Conservation (phyloP, 2,113 vertebrate species). For the Gadus chalcogrammus region DNA sequence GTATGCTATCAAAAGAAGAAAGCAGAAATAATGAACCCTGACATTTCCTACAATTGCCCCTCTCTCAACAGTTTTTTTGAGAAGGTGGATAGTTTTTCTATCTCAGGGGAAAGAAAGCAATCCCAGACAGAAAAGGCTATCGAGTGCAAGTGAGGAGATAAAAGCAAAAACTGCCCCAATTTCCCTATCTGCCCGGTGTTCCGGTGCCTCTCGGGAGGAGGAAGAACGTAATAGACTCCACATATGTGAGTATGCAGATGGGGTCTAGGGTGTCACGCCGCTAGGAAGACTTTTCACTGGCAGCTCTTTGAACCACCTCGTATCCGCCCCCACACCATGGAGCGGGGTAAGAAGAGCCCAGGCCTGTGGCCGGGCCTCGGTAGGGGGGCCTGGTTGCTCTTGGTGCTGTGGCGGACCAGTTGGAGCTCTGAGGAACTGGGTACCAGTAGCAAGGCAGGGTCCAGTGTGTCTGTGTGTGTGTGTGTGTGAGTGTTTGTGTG, state of each 20-base stretch:
- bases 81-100: too few relatives aligned
- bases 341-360: constrained; percentile 45
- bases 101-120: too few relatives aligned
- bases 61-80: too few relatives aligned
- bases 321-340: constrained; percentile 55
- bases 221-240: constrained; percentile 43
- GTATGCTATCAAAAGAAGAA: background rate
- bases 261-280: constrained; percentile 54
- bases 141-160: constrained; percentile 24
- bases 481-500: background rate
- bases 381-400: constrained; percentile 34
- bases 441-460: background rate
- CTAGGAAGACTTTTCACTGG: constrained; percentile 56
- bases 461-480: background rate
- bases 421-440: background rate
- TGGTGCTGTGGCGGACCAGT: constrained; percentile 12
- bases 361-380: constrained; percentile 43
- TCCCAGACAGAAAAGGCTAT: constrained; percentile 31
- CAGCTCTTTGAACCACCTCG: constrained; percentile 48
- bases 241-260: constrained; percentile 66
- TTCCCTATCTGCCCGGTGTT: constrained; percentile 19
- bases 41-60: too few relatives aligned
- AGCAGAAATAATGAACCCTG: background rate
- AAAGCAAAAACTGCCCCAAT: constrained; percentile 26
- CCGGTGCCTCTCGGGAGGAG: constrained; percentile 44